Evolutionary conservation across 2,888 invertebrate genomes (phyloP).

Genomic region (Arrhopalites spinosus): DNA sequence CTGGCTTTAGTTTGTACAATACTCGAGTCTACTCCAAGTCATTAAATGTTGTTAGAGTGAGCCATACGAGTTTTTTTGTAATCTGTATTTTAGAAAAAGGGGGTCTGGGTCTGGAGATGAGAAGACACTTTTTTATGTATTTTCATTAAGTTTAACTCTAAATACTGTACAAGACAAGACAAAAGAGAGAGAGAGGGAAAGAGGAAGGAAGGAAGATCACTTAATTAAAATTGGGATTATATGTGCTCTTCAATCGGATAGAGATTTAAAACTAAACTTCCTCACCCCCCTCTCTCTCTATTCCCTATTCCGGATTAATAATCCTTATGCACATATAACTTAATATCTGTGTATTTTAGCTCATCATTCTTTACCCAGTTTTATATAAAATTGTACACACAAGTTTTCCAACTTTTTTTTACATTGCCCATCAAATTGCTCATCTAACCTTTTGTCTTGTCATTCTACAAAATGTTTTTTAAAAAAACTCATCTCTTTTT

Average conservation of each 20-base stretch:
- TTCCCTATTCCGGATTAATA: too few relatives aligned
- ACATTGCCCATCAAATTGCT: background rate
- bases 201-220: slow-evolving; percentile 16
- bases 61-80: too few relatives aligned
- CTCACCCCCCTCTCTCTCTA: background rate
- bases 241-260: slow-evolving; percentile 28
- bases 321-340: too few relatives aligned
- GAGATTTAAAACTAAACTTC: slow-evolving; percentile 30
- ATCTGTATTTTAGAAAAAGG: background rate
- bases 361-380: too few relatives aligned
- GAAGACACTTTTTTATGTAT: background rate
- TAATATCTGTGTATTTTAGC: background rate
- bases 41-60: too few relatives aligned
- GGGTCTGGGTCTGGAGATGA: background rate
- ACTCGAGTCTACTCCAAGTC: too few relatives aligned
- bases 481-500: background rate
- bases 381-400: too few relatives aligned
- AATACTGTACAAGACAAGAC: background rate
- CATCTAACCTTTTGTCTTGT: background rate
- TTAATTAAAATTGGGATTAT: slow-evolving; percentile 37
- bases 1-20: too few relatives aligned
- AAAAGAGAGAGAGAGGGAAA: slow-evolving; percentile 9
- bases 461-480: background rate
- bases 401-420: slow-evolving; percentile 5
- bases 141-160: background rate